Conservation (phyloP, 2,888 invertebrate genomes). For the Augiades crinisus region DNA sequence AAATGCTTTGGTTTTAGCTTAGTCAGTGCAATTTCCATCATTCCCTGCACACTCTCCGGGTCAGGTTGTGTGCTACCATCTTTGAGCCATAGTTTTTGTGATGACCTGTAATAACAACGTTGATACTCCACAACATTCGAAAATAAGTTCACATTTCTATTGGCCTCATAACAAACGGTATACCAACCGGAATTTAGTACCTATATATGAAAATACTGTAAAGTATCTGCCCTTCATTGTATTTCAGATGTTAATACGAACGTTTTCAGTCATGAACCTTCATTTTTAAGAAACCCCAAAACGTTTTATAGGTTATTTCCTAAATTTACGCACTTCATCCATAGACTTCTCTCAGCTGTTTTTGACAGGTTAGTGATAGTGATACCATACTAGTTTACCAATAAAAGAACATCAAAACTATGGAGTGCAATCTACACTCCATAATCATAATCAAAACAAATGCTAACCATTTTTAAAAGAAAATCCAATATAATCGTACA, state of each 20-base stretch:
- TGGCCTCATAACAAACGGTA: not conserved
- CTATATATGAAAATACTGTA: slow-evolving; percentile 88
- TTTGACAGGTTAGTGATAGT: too few species aligned
- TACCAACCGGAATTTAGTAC: slow-evolving; percentile 86
- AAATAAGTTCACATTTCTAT: too few species aligned
- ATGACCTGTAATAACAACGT: slow-evolving; percentile 85
- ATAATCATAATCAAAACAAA: too few species aligned
- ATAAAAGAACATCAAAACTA: too few species aligned
- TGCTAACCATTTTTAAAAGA: too few species aligned
- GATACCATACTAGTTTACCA: too few species aligned
- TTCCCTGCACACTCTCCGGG: slow-evolving; percentile 86
- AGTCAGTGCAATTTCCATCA: slow-evolving; percentile 84
- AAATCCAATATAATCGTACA: too few species aligned
- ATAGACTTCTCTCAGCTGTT: too few species aligned
- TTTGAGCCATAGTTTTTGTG: slow-evolving; percentile 83
- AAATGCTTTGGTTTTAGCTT: slow-evolving; percentile 78
- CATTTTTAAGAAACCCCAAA: not conserved
- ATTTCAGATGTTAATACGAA: slow-evolving; percentile 12
- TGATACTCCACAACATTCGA: not conserved
- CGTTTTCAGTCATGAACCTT: slow-evolving; percentile 2
- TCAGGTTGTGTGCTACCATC: slow-evolving; percentile 76
- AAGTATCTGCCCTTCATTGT: slow-evolving; percentile 86
- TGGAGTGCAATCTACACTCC: too few species aligned
- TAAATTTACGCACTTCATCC: too few species aligned
- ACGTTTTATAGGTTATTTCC: not conserved